phyloP scores from a whole-genome alignment of 2,113 vertebrate genomes.

The Lasiurus borealis region DNA sequence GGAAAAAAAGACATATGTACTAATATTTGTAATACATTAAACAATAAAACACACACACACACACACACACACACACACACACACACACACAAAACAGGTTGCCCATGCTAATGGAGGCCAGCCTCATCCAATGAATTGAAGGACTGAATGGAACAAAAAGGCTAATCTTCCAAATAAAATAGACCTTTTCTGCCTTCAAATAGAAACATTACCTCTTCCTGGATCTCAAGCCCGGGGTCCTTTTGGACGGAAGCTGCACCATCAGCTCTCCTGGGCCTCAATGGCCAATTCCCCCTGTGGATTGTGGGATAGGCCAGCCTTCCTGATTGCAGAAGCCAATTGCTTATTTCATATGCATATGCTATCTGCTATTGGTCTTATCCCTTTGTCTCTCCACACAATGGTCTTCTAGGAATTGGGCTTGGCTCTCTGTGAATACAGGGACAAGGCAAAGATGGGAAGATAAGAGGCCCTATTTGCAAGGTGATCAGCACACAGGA shows the following conservation, averaged over 20 bases:
- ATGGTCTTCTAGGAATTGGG: neutral
- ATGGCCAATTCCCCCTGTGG: neutral
- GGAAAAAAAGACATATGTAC: too few species aligned
- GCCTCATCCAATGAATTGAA: neutral
- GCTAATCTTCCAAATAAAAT: neutral
- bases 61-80: neutral
- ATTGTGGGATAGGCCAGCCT: neutral
- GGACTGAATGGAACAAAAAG: neutral
- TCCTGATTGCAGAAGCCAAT: neutral
- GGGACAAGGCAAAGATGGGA: neutral
- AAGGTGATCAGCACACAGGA: neutral
- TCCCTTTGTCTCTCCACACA: neutral
- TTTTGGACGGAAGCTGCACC: neutral
- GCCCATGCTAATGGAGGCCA: too few species aligned
- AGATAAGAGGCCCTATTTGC: neutral
- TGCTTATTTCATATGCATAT: neutral
- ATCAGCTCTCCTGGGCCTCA: neutral
- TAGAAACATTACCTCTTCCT: neutral
- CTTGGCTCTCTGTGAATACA: neutral
- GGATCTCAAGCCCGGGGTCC: too few species aligned
- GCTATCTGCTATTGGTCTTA: neutral
- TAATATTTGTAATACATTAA: too few species aligned
- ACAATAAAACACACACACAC: too few species aligned
- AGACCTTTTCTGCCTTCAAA: neutral
- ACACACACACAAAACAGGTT: neutral